These are phyloP conservation scores for Capra hircus DNA, from an alignment of 2,113 vertebrate species.

Conservation along the genomic window DNA sequence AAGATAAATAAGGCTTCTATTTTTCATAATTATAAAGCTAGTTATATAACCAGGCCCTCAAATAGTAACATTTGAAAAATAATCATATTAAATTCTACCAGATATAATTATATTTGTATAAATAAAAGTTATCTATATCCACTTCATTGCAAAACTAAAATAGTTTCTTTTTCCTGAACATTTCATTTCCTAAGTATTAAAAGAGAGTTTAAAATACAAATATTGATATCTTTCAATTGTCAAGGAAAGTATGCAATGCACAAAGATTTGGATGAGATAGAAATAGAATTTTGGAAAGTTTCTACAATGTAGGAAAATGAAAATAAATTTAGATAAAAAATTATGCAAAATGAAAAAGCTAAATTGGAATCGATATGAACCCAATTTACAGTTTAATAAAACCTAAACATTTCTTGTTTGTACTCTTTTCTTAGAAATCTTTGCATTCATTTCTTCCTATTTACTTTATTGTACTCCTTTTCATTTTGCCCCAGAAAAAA, in stretches of 20 bases:
- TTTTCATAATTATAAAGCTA: slow-evolving; percentile 1
- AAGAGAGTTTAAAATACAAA: slow-evolving; percentile 53
- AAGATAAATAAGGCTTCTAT: not conserved
- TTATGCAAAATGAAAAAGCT: not conserved
- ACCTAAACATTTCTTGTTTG: not conserved
- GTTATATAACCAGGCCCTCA: not conserved
- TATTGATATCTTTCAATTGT: slow-evolving; percentile 42
- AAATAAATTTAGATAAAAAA: not conserved
- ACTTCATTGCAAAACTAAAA: slow-evolving; percentile 15
- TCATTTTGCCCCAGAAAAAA: not conserved
- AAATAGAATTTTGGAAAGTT: not conserved
- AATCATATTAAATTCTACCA: not conserved
- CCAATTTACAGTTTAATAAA: not conserved
- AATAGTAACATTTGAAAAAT: slow-evolving; percentile 8
- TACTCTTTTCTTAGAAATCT: not conserved
- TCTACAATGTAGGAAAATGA: not conserved
- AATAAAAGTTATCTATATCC: not conserved
- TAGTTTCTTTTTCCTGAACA: not conserved
- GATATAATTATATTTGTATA: not conserved
- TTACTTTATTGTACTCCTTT: not conserved
- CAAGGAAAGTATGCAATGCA: slow-evolving; percentile 30
- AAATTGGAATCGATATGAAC: not conserved
- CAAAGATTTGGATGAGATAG: slow-evolving; percentile 32
- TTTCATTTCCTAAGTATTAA: slow-evolving; percentile 27
- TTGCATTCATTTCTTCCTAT: not conserved